Percentiles rank a stretch among this genome's conserved stretches.
Evolutionary conservation across 2,888 invertebrate genomes (phyloP).

Genomic region (Ochropacha duplaris): DNA sequence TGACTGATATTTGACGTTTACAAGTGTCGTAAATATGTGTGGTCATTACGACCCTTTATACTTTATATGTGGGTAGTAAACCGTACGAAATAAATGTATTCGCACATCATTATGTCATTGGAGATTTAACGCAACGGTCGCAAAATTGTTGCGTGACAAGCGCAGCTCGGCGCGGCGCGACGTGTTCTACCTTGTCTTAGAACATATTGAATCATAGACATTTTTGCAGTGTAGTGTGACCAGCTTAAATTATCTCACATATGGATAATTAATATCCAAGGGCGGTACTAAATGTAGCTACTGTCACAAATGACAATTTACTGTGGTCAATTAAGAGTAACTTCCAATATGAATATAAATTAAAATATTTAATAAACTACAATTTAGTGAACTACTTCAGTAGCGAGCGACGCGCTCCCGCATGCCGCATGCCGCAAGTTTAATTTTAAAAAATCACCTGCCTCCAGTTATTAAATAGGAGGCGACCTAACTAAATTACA

Average conservation of each 20-base stretch:
- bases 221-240: no score
- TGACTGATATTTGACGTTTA: constrained; percentile 77
- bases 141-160: constrained; percentile 35
- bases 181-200: background rate
- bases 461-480: constrained; percentile 77
- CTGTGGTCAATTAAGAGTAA: constrained; percentile 25
- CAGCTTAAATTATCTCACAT: no score
- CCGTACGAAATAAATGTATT: constrained; percentile 60
- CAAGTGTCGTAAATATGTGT: constrained; percentile 76
- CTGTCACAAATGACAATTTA: background rate
- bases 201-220: background rate
- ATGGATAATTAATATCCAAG: background rate
- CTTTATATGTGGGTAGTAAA: constrained; percentile 49
- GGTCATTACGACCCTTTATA: constrained; percentile 74
- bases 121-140: constrained; percentile 46
- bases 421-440: constrained; percentile 40
- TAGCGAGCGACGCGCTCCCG: constrained; percentile 63
- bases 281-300: background rate
- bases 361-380: constrained; percentile 75
- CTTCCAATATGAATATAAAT: constrained; percentile 69
- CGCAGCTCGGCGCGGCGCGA: background rate
- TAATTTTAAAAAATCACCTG: constrained; percentile 70
- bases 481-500: constrained; percentile 81
- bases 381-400: constrained; percentile 81
- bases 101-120: constrained; percentile 62